These are phyloP conservation scores for Tautogolabrus adspersus DNA, from an alignment of 2,113 vertebrate species.

Conservation along the genomic window DNA sequence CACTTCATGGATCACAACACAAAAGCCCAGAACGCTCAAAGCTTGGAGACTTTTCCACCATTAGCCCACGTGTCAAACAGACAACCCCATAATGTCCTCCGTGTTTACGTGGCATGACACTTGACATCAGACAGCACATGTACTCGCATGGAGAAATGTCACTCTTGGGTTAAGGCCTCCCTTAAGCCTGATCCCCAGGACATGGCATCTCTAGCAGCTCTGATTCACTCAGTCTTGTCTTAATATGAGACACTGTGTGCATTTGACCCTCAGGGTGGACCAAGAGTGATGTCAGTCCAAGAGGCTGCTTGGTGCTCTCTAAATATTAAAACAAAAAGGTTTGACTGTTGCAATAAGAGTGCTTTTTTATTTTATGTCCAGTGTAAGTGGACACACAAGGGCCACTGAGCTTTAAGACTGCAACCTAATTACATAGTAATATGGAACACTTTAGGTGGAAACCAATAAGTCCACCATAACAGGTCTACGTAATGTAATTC, in stretches of 20 bases:
- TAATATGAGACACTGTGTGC: slow-evolving; percentile 12
- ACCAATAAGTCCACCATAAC: slow-evolving; percentile 80
- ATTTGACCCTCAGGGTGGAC: slow-evolving; percentile 16
- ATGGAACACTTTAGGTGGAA: slow-evolving; percentile 83
- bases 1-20: slow-evolving; percentile 75
- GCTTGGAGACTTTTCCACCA: slow-evolving; percentile 57
- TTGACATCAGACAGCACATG: slow-evolving; percentile 23
- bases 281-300: neutral
- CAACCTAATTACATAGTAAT: slow-evolving; percentile 80
- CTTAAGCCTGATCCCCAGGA: slow-evolving; percentile 12
- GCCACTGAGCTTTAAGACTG: slow-evolving; percentile 58
- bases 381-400: slow-evolving; percentile 73
- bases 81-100: slow-evolving; percentile 54
- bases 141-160: slow-evolving; percentile 22
- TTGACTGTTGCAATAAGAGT: slow-evolving; percentile 61
- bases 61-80: slow-evolving; percentile 64
- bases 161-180: slow-evolving; percentile 21
- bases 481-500: slow-evolving; percentile 78
- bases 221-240: slow-evolving; percentile 29
- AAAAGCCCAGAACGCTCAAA: slow-evolving; percentile 65
- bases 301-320: slow-evolving; percentile 20
- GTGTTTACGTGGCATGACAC: slow-evolving; percentile 46
- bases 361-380: slow-evolving; percentile 54
- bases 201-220: slow-evolving; percentile 14
- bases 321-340: slow-evolving; percentile 47